Evolutionary conservation across 1,140 invertebrate genomes (phyloP), one percentile per base, ranked within the genome.

Genomic region (Saccostrea glomerata): DNA sequence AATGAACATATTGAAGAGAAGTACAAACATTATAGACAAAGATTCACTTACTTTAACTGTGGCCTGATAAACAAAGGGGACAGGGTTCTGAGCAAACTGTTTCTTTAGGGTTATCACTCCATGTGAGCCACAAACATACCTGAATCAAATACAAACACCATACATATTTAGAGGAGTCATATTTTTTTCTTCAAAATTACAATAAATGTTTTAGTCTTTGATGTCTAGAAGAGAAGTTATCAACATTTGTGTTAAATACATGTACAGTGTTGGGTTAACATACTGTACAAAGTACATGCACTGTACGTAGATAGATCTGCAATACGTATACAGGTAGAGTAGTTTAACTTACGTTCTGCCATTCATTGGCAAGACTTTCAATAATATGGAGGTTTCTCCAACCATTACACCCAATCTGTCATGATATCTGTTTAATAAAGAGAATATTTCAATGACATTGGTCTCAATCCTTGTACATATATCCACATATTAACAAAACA

Each of bases 281-380:
- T 47, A 36, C 30, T 36, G 30, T 36, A 47, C 47, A 47, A 47
- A 7, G 9, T 47, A 6, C 1, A 47, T 47, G 47, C 47, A 47
- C 47, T 47, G 47, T 47, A 47, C 9, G 47, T 47, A 47, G 47
- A 36, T n/a, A n/a, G n/a, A n/a, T n/a, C n/a, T n/a, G n/a, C n/a
- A n/a, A n/a, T n/a, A 36, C 30, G 6, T 47, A 47, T 47, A 47
- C 47, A 9, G 5, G 47, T 47, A 54, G 3, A 12, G 12, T 56
- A 20, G 85, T 85, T 17, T 47, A 11, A 90, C 92, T 92, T 91
- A 95, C 92, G 96, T 97, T 84, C 96, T 95, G 0, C 97, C 97
- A 55, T 96, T 96, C 88, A 98, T 96, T 82, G 96, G 96, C 84
- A 96, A 95, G n/a, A 97, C 97, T 90, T 97, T 96, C 1, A 99